Base-by-base conservation (phyloP, 92 coral and sea anemone species). In the Parazoanthus swiftii region DNA sequence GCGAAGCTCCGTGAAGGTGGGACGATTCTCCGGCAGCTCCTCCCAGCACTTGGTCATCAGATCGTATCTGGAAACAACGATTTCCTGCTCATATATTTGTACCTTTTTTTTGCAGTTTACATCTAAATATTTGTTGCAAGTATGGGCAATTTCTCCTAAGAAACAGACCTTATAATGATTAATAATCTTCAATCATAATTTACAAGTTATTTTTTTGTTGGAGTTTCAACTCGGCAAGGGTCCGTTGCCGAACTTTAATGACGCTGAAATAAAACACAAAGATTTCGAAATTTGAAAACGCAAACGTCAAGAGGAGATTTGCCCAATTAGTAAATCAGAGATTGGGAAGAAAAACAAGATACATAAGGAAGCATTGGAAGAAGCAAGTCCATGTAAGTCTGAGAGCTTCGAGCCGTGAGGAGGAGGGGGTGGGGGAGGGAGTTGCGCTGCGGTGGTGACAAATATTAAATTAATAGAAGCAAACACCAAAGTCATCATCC, bases 41-140 rank as follows among this genome's bases (percentile, higher is more conserved):
- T 82, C 38, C 86, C 86, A 82, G 36, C 86, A 82, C 58, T 67
- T 42, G 33, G 23, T 66, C 86, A 82, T 82, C 86, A 82, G 58
- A 0, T 70, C 58, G 14, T 82, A 82, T 63, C 86, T 82, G 16
- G 15, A 25, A 67, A 54, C 26, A 63, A 23, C 26, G n/a, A 63
- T 16, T 0, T 54, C 59, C 59, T 54, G 59, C 3, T 54, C 59
- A 54, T 54, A 13, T 3, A 54, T 48, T 48, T 48, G 6, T 1
- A 7, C 11, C 42, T 39, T 2, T 39, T 39, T 39, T 39, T 39
- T 39, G 42, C 42, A 39, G 42, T 39, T 39, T 39, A 39, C 42
- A 39, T 39, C 42, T 39, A 39, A 39, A 39, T 39, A 4, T 39
- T 39, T 39, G 42, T 39, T 48, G 51, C 10, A 48, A 48, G 11